A percentile compares a stretch with the other conserved stretches of the same genome.
These are phyloP conservation scores for Acrobasis repandana DNA, from an alignment of 2,888 invertebrate genomes.

Conservation along the genomic window DNA sequence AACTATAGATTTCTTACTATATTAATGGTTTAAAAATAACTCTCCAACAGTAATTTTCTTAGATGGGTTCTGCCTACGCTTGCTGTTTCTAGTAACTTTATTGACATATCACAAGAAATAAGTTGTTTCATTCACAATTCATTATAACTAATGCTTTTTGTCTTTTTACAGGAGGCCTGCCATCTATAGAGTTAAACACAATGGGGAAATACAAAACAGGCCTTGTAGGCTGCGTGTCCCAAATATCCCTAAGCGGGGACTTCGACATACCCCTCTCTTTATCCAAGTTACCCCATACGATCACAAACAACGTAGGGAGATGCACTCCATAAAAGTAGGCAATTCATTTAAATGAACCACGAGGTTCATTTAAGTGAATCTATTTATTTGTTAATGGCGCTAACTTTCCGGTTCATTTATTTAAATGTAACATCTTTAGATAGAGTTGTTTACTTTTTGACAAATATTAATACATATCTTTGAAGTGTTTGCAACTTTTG, in stretches of 20 bases:
- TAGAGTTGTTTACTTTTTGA: neutral
- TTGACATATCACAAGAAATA: too few species aligned
- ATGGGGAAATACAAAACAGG: slow-evolving; percentile 88
- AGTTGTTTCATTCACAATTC: too few species aligned
- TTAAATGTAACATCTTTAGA: neutral
- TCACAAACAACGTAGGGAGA: slow-evolving; percentile 78
- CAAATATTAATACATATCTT: neutral
- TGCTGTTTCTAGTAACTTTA: too few species aligned
- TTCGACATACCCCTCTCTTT: slow-evolving; percentile 88
- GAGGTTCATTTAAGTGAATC: slow-evolving; percentile 44
- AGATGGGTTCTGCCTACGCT: too few species aligned
- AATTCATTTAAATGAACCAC: slow-evolving; percentile 46
- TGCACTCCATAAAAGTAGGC: slow-evolving; percentile 63
- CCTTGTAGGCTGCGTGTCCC: slow-evolving; percentile 91
- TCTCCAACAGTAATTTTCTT: too few species aligned
- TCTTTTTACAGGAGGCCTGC: slow-evolving; percentile 88
- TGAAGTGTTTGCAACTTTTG: too few species aligned
- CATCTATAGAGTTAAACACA: slow-evolving; percentile 88
- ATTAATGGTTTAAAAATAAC: too few species aligned
- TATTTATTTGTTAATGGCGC: slow-evolving; percentile 33
- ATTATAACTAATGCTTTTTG: slow-evolving; percentile 15
- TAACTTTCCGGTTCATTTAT: slow-evolving; percentile 25
- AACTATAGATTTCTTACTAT: too few species aligned
- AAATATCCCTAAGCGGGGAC: slow-evolving; percentile 91
- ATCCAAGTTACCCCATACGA: slow-evolving; percentile 85